Conservation (phyloP, 2,113 vertebrate species). For the Panthera uncia region DNA sequence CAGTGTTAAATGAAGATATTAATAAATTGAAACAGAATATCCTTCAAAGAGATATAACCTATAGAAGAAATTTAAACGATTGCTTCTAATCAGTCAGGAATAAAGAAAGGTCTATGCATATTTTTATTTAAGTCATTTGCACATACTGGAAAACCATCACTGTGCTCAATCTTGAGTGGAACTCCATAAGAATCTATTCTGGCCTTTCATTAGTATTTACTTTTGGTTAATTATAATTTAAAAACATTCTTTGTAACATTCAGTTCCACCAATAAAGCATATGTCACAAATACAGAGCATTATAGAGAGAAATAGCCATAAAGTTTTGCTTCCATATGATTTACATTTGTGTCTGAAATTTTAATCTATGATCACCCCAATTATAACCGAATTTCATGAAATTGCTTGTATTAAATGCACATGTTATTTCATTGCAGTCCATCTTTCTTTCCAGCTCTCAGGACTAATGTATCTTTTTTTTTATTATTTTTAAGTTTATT, state of each 20-base stretch:
- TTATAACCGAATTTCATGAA: background rate
- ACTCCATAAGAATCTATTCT: background rate
- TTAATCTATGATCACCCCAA: background rate
- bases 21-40: background rate
- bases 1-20: background rate
- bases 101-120: background rate
- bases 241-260: background rate
- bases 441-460: background rate
- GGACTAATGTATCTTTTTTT: background rate
- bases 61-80: background rate
- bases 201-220: background rate
- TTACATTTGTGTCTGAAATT: background rate
- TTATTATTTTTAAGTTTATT: too few species aligned
- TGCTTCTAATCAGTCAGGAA: background rate
- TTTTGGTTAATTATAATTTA: background rate
- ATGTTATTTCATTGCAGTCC: background rate
- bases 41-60: background rate
- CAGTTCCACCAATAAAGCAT: background rate
- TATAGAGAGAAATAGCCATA: background rate
- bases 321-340: background rate
- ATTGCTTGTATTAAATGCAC: background rate
- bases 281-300: background rate
- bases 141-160: background rate
- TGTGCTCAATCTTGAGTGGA: background rate
- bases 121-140: background rate